Evolutionary conservation across 1,140 invertebrate genomes (phyloP).

Genomic region (Heterodera carotae): DNA sequence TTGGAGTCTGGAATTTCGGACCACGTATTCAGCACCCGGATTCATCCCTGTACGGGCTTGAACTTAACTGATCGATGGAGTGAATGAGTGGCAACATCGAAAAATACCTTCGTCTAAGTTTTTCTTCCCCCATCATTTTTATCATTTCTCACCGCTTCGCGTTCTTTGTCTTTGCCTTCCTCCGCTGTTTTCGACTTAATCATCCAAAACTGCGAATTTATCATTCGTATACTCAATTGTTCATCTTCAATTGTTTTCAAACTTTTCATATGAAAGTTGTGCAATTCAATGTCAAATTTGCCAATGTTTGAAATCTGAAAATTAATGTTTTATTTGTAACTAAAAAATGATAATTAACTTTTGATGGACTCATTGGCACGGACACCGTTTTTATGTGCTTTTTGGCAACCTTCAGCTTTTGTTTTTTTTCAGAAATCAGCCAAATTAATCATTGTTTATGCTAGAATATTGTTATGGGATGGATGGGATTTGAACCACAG

Average conservation of each 20-base stretch:
- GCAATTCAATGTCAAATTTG: background rate
- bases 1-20: too few relatives aligned
- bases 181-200: background rate
- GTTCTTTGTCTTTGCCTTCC: background rate
- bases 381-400: constrained; percentile 86
- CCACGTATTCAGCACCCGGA: too few relatives aligned
- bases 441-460: background rate
- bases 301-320: background rate
- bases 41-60: too few relatives aligned
- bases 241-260: background rate
- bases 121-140: background rate
- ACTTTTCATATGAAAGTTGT: background rate
- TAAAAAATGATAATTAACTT: background rate
- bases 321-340: background rate
- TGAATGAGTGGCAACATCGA: too few relatives aligned
- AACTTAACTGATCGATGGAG: too few relatives aligned
- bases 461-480: too few relatives aligned
- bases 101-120: too few relatives aligned
- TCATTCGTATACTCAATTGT: background rate
- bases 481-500: background rate
- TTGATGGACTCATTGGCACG: constrained; percentile 74
- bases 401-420: constrained; percentile 74
- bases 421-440: background rate
- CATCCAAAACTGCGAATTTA: background rate
- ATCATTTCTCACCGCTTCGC: background rate